phyloP scores from a whole-genome alignment of 2,113 vertebrate genomes.

The Halcyon malimbica region DNA sequence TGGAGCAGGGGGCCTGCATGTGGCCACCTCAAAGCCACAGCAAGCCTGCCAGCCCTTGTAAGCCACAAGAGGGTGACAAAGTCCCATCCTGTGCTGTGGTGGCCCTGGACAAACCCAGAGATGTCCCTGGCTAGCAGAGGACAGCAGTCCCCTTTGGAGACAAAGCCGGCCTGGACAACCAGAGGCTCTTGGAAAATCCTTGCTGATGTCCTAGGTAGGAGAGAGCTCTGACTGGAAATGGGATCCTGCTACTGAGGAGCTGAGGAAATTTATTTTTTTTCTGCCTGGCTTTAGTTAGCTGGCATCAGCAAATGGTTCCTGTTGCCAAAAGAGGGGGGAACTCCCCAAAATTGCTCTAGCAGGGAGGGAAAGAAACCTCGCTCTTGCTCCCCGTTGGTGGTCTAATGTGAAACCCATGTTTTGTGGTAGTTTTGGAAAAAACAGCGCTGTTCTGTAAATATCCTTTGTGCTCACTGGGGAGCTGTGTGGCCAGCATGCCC shows the following conservation, averaged over 20 bases:
- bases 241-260: not conserved
- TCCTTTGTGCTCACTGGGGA: not conserved
- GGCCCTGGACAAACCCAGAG: conserved; percentile 14
- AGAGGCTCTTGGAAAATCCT: not conserved
- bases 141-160: not conserved
- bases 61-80: conserved; percentile 70
- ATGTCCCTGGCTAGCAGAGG: not conserved
- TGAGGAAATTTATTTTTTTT: not conserved
- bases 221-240: not conserved
- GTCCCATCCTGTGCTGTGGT: conserved; percentile 31
- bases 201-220: not conserved
- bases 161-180: not conserved
- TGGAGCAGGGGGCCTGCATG: not conserved
- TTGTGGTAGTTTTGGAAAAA: not conserved
- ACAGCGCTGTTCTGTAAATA: not conserved
- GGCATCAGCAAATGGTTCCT: not conserved
- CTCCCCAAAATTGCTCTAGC: not conserved
- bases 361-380: not conserved
- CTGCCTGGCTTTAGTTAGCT: not conserved
- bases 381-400: not conserved
- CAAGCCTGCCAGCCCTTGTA: not conserved
- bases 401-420: not conserved
- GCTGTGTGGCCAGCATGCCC: rapidly evolving
- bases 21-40: conserved; percentile 9
- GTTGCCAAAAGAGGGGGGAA: not conserved